Base-by-base conservation (phyloP, 2,888 invertebrate genomes). In the Augochlorella aurata region DNA sequence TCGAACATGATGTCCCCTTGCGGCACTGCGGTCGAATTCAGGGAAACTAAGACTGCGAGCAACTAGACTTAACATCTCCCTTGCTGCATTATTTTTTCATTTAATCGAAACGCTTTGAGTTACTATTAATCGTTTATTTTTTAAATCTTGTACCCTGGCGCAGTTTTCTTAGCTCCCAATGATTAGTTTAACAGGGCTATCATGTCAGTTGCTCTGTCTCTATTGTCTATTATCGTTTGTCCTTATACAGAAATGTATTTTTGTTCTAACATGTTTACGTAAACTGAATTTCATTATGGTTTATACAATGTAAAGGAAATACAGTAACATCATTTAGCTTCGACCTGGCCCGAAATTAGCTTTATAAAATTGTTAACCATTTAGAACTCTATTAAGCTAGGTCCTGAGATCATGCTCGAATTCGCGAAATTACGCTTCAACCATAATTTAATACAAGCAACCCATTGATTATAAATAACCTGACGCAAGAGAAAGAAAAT, bases 1-100 rank as follows among this genome's bases (percentile, higher is more conserved):
- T 72, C 29, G 68, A 73, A 68, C 75, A 61, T 16, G 52, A 80
- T 73, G 49, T 69, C 52, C 73, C 24, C 44, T 21, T 52, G 54
- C 54, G 70, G 47, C 12, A 44, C 38, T 29, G 52, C 47, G 52
- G 24, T 63, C 4, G 24, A 63, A 61, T 68, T 50, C 16, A 47
- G 16, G 29, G n/a, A 72, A 49, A 63, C 63, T 24, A 7, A 4
- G 9, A 5, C 3, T 7, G 10, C 38, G 12, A 29, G n/a, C n/a
- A 49, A n/a, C 14, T 52, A 44, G 49, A 68, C 71, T 24, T 29
- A 9, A 49, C 45, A 8, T 45, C 12, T 5, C 38, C 38, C 38
- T 38, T 8, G 24, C 14, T 9, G 9, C n/a, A 3, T 54, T n/a
- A 54, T 12, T 54, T 21, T 21, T 54, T 12, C 54, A 54, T 21